Evolutionary conservation across 2,797 vertebrate genomes (phyloP), one percentile per base, ranked within the genome.

Genomic region (Ctenopoma multispine): DNA sequence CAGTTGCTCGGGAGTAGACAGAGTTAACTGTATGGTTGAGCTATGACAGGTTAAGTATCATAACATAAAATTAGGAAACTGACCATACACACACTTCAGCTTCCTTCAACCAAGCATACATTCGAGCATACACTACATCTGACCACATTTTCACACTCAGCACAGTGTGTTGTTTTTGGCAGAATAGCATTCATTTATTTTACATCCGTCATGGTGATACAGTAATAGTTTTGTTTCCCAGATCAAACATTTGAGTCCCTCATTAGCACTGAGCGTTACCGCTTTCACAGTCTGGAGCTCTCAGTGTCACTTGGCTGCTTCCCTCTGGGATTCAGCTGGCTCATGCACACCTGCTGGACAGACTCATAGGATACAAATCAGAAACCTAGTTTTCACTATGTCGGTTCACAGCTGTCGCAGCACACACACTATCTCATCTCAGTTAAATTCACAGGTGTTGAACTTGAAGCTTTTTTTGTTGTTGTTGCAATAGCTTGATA

Each of bases 301-400:
- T 54, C n/a, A 0, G 38, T 53, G 58, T 64, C 59, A 27, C 62
- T 65, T n/a, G 20, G 44, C 74, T 31, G 53, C 0, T 40, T 58
- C 63, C 69, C 55, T 68, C 18, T 68, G 54, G 29, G 76, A 76
- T 43, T 14, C 53, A n/a, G 67, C 67, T 69, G 69, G 75, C 55
- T 78, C 77, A 60, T 20, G 24, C 58, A 66, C 76, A 80, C 47
- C 74, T 77, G 69, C 63, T 23, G 24, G 21, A 47, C 58, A 15
- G 40, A 59, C 55, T 53, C 12, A n/a, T n/a, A n/a, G 7, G 17
- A 62, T 17, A 5, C 40, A 38, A 53, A 50, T 43, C 27, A 23
- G 10, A n/a, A 10, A 36, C 60, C n/a, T n/a, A 54, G 47, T 61
- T n/a, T 51, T 34, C 1, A 29, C 49, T 5, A 1, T 17, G 23